Evolutionary conservation across 92 coral and sea anemone genomes (phyloP), one percentile per base, ranked within the genome.

Genomic region (Paragorgia papillata): DNA sequence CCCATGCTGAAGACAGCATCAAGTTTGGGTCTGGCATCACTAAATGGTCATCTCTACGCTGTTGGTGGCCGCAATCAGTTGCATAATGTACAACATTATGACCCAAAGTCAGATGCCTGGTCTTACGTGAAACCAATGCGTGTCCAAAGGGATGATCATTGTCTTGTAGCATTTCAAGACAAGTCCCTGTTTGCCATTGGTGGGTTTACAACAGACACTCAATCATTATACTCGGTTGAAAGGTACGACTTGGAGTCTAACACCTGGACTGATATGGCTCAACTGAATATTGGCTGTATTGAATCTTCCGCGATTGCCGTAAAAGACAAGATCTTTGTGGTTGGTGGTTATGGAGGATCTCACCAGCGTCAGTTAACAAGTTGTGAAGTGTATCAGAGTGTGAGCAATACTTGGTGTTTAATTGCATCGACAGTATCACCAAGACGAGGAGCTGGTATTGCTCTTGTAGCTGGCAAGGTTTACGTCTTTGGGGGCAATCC

Each of bases 1-100:
- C 51, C 78, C n/a, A 71, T 71, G 78, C 65, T 71, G 2, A 71
- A 71, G 58, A 71, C 78, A 0, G 78, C 78, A 19, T 57, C 78
- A 55, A 71, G 78, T 54, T 35, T 71, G 17, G 78, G 65, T 17
- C 22, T 71, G 37, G 63, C 64, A n/a, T 57, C 78, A 53, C 35
- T 71, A 1, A 1, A 9, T 15, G 78, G 64, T 20, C 22, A 33
- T 0, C 48, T 71, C 0, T 71, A 53, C 54, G 78, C 50, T 17
- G 41, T 58, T 2, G 78, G 78, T 17, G 78, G 78, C 2, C 78
- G 51, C 0, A 71, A 30, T 32, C 62, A 57, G 9, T 15, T 53
- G 41, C 54, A 31, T 58, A 71, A 33, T 54, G 58, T 71, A 64
- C 78, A 71, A 35, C 20, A 48, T 21, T 71, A 71, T 51, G 78